Percentiles rank a stretch among this genome's conserved stretches.
These are phyloP conservation scores for Eupleurogrammus muticus DNA, from an alignment of 2,797 vertebrate genomes.

Conservation along the genomic window DNA sequence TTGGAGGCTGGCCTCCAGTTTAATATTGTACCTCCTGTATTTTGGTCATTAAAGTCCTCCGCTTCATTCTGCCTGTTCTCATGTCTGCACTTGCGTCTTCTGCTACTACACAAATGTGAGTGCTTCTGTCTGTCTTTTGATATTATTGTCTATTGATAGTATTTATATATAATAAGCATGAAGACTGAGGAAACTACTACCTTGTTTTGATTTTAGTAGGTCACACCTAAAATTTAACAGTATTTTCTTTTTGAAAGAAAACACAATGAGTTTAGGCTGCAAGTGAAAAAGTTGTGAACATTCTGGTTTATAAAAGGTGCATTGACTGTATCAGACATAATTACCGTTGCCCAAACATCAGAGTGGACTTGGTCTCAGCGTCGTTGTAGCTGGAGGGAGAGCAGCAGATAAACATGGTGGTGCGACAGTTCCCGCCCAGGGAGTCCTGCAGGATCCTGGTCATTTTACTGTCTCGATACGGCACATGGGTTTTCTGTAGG, in stretches of 20 bases:
- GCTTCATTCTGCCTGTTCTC: no score
- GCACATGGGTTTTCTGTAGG: constrained; percentile 92
- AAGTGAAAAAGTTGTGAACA: neutral
- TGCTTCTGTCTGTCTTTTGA: no score
- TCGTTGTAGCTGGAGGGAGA: constrained; percentile 95
- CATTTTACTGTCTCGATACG: constrained; percentile 97
- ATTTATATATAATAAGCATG: no score
- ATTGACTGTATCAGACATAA: neutral
- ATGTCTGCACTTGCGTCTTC: no score
- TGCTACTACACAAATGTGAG: no score
- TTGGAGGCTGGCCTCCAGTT: no score
- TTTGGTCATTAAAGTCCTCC: no score
- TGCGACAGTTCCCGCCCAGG: constrained; percentile 95
- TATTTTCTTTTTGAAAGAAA: neutral
- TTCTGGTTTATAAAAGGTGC: neutral
- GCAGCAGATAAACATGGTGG: constrained; percentile 98
- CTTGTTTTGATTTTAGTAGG: neutral
- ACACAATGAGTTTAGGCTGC: neutral
- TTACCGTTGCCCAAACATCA: constrained; percentile 97
- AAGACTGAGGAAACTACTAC: neutral
- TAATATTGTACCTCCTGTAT: no score
- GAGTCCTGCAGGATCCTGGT: constrained; percentile 97
- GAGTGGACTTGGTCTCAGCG: constrained; percentile 93
- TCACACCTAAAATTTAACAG: neutral
- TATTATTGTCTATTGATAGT: no score